Evolutionary conservation across 2,113 vertebrate species (phyloP).

Genomic region (Oncorhynchus kisutch): DNA sequence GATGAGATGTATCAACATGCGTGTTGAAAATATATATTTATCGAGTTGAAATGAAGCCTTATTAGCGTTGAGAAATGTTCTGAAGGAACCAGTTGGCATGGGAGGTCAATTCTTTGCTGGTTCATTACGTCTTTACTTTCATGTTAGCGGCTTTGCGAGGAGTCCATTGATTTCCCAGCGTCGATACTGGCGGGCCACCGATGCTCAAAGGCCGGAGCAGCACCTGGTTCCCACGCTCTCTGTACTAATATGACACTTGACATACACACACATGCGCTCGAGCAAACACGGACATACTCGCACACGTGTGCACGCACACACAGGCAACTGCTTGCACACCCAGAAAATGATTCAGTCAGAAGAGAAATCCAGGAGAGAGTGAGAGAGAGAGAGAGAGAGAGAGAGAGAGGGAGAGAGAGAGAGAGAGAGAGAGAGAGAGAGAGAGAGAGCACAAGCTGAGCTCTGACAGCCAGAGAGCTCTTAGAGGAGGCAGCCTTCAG

Average conservation of each 20-base stretch:
- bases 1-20: too few species aligned
- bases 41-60: too few species aligned
- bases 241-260: background rate
- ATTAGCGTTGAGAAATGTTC: too few species aligned
- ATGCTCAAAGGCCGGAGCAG: background rate
- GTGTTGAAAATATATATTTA: too few species aligned
- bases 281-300: background rate
- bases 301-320: conserved; percentile 9
- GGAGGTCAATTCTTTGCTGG: too few species aligned
- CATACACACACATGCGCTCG: background rate
- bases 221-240: background rate
- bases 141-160: background rate
- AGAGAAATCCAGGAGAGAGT: background rate
- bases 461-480: background rate
- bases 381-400: background rate
- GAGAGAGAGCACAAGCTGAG: background rate
- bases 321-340: background rate
- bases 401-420: too few species aligned
- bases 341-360: background rate
- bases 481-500: conserved; percentile 22
- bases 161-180: background rate
- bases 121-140: background rate
- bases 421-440: background rate
- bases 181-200: background rate
- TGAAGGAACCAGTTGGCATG: too few species aligned